Percentiles rank a stretch among this genome's conserved stretches.
Conservation (phyloP, 2,113 vertebrate genomes). For the Odocoileus virginianus region DNA sequence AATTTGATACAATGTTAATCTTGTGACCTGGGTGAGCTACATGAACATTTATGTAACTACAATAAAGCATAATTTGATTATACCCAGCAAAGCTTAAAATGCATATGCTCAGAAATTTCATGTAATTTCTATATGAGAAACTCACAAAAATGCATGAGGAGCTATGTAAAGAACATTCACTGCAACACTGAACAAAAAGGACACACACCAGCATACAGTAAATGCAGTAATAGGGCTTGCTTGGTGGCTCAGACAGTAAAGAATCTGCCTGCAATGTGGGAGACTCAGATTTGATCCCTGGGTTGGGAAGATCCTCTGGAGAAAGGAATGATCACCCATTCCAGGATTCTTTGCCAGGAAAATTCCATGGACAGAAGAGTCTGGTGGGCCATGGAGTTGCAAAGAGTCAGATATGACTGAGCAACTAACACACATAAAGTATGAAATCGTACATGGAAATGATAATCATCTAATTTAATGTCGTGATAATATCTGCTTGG, state of each 20-base stretch:
- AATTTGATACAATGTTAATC: neutral
- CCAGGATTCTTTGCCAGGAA: neutral
- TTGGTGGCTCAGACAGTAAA: neutral
- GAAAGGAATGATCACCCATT: neutral
- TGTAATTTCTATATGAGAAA: neutral
- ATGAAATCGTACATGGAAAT: neutral
- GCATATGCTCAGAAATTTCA: neutral
- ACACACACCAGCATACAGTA: neutral
- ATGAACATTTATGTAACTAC: neutral
- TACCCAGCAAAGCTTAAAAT: neutral
- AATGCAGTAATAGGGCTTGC: neutral
- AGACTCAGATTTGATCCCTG: neutral
- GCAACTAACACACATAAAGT: neutral
- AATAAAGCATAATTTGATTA: neutral
- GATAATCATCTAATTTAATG: neutral
- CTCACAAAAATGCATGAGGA: neutral
- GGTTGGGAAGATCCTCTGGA: neutral
- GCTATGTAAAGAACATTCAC: neutral
- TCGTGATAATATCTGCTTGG: neutral
- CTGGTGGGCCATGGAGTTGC: neutral
- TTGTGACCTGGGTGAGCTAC: neutral
- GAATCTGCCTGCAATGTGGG: neutral
- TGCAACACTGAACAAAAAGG: neutral
- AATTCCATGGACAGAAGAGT: neutral
- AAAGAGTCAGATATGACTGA: neutral